These are phyloP conservation scores for Hylomyscus alleni DNA, from an alignment of 2,797 vertebrate genomes.

Conservation along the genomic window DNA sequence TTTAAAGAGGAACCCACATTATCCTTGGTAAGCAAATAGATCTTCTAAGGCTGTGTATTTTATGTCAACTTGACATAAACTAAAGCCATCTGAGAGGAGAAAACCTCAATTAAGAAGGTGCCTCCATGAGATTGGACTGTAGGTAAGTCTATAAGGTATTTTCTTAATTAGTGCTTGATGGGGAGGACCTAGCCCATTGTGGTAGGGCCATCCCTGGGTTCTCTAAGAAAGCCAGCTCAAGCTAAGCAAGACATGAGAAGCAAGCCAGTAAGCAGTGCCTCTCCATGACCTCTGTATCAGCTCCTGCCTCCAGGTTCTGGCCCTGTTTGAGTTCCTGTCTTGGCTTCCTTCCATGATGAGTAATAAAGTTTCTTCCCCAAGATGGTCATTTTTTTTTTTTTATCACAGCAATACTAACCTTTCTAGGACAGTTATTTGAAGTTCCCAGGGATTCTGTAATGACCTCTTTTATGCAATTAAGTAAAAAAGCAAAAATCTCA, in stretches of 20 bases:
- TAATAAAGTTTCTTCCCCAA: background rate
- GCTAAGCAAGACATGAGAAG: background rate
- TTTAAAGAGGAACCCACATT: conserved; percentile 45
- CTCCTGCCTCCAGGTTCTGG: background rate
- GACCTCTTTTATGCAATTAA: conserved; percentile 45
- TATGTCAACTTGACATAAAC: background rate
- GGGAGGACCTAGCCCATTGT: background rate
- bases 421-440: background rate
- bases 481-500: conserved; percentile 58
- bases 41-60: background rate
- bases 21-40: conserved; percentile 45
- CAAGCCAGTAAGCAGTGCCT: background rate
- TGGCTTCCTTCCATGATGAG: background rate
- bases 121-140: background rate
- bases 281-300: background rate
- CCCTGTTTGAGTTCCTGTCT: background rate
- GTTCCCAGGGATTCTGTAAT: conserved; percentile 48
- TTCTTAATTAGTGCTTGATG: background rate
- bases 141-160: background rate
- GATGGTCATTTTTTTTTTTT: background rate
- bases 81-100: background rate
- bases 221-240: background rate
- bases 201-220: background rate
- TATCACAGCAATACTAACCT: background rate
- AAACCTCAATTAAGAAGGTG: background rate